Conservation (phyloP, 1,140 invertebrate genomes). For the Parasteatoda tepidariorum region DNA sequence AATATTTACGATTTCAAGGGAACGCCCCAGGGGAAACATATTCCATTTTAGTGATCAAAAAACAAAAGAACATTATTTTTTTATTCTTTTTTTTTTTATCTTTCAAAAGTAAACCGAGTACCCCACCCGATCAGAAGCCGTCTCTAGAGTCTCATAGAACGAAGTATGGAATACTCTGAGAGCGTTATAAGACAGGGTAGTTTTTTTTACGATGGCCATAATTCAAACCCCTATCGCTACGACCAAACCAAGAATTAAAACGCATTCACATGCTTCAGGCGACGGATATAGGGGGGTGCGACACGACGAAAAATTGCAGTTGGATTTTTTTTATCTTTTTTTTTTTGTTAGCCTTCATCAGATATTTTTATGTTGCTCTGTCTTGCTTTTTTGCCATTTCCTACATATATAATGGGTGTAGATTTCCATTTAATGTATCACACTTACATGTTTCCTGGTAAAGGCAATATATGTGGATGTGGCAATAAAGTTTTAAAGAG, state of each 20-base stretch:
- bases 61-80: slow-evolving; percentile 7
- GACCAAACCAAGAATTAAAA: slow-evolving; percentile 18
- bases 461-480: not conserved
- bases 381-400: not conserved
- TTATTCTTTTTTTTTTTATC: not conserved
- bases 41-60: slow-evolving; percentile 36
- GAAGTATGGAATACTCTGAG: not conserved
- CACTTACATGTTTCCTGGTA: not conserved
- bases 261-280: slow-evolving; percentile 12
- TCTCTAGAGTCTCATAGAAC: slow-evolving; percentile 8
- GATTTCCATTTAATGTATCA: slow-evolving; percentile 13
- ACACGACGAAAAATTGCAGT: not conserved
- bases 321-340: not conserved
- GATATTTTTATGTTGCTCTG: not conserved
- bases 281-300: not conserved
- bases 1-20: slow-evolving; percentile 30
- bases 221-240: slow-evolving; percentile 17
- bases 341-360: not conserved
- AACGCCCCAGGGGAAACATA: slow-evolving; percentile 15
- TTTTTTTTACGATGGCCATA: slow-evolving; percentile 11
- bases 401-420: slow-evolving; percentile 3
- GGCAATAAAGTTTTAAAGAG: not conserved
- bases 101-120: not conserved
- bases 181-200: slow-evolving; percentile 8
- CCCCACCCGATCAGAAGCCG: not conserved